Evolutionary conservation across 2,888 invertebrate species (phyloP).

Genomic region (Drosophila kanekoi): DNA sequence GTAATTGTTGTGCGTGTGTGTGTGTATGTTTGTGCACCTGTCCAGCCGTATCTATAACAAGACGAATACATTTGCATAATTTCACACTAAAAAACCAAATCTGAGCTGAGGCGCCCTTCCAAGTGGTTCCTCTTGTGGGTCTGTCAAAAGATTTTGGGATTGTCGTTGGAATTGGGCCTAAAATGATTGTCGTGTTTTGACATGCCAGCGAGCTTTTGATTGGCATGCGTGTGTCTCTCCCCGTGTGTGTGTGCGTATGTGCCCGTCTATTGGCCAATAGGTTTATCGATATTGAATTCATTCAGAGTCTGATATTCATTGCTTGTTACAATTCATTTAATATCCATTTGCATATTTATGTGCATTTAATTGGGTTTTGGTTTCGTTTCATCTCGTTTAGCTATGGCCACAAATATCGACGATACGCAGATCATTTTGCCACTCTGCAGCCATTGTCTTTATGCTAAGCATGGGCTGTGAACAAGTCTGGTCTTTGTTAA

Average conservation of each 20-base stretch:
- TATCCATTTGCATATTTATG: conserved; percentile 74
- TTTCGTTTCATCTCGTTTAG: conserved; percentile 51
- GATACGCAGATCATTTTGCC: conserved; percentile 44
- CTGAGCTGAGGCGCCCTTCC: conserved; percentile 32
- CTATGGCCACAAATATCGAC: conserved; percentile 27
- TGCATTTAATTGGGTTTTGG: conserved; percentile 75
- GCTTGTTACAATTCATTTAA: conserved; percentile 80
- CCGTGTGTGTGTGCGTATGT: conserved; percentile 20
- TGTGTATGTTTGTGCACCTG: conserved; percentile 31
- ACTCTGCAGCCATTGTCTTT: conserved; percentile 38
- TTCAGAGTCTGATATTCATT: conserved; percentile 53
- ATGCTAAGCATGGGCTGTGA: conserved; percentile 39
- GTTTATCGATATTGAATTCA: conserved; percentile 39
- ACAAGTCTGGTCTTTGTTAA: conserved; percentile 44
- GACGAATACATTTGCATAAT: conserved; percentile 69
- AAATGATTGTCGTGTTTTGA: conserved; percentile 63
- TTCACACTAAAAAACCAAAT: conserved; percentile 70
- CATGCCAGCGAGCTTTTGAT: conserved; percentile 70
- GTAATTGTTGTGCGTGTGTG: conserved; percentile 51
- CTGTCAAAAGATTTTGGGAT: conserved; percentile 28
- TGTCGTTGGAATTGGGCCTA: conserved; percentile 31
- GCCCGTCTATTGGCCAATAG: conserved; percentile 44
- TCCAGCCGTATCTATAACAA: conserved; percentile 48
- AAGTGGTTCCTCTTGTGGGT: conserved; percentile 20
- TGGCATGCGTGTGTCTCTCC: conserved; percentile 53